A percentile compares a stretch with the other conserved stretches of the same genome.
Evolutionary conservation across 2,797 vertebrate species (phyloP).

Genomic region (Notolepis coatsorum): DNA sequence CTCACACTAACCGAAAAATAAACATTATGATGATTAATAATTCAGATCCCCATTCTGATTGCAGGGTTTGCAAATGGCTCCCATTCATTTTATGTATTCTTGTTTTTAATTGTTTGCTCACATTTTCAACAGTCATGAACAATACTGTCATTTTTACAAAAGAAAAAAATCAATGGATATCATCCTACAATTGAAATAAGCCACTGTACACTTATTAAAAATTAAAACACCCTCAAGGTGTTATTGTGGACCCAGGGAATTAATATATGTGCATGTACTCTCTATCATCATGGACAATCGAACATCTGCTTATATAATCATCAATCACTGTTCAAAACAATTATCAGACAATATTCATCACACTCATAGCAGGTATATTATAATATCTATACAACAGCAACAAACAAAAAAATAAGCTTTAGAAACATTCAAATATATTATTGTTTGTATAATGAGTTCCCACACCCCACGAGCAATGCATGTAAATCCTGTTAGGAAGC

Average conservation of each 20-base stretch:
- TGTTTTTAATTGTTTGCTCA: conserved; percentile 36
- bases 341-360: conserved; percentile 78
- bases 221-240: conserved; percentile 56
- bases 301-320: conserved; percentile 80
- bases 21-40: too few relatives aligned
- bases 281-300: conserved; percentile 70
- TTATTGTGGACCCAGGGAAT: conserved; percentile 60
- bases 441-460: conserved; percentile 71
- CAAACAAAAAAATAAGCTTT: conserved; percentile 65
- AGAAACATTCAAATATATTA: conserved; percentile 81
- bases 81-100: too few relatives aligned
- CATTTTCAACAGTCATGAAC: conserved; percentile 57
- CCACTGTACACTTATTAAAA: conserved; percentile 66
- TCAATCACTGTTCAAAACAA: conserved; percentile 80
- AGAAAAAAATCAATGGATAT: conserved; percentile 59
- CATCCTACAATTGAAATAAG: conserved; percentile 65
- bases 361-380: conserved; percentile 79
- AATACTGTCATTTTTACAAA: conserved; percentile 51
- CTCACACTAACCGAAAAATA: conserved; percentile 6
- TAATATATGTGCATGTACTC: conserved; percentile 68
- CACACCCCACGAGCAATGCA: conserved; percentile 59
- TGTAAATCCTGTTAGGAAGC: conserved; percentile 52
- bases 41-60: conserved; percentile 31
- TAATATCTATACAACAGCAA: conserved; percentile 82
- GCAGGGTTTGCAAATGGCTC: conserved; percentile 47